phyloP scores from a whole-genome alignment of 2,888 invertebrate genomes.

The Phengaris arion region DNA sequence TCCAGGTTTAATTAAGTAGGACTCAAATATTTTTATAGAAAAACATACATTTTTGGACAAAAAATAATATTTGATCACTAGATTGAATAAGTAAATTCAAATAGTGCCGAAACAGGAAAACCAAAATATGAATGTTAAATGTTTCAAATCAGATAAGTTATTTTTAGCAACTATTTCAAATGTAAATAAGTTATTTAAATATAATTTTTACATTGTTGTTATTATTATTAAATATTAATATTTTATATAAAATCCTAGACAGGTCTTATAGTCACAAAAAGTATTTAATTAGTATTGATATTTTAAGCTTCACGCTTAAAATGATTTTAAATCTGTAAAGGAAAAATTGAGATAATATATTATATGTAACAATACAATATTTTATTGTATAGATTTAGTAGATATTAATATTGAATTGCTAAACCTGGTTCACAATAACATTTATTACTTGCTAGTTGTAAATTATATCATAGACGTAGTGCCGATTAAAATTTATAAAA shows the following conservation, averaged over 20 bases:
- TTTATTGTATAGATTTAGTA: conserved; percentile 10
- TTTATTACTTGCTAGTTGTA: conserved; percentile 23
- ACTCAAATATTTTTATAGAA: neutral
- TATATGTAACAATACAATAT: conserved; percentile 12
- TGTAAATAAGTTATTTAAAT: neutral
- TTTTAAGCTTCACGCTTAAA: neutral
- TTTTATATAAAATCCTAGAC: neutral
- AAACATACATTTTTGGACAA: neutral
- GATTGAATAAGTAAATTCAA: neutral
- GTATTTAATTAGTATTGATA: neutral
- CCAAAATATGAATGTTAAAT: neutral
- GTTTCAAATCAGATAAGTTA: neutral
- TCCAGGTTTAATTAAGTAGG: conserved; percentile 19
- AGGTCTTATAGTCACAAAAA: neutral
- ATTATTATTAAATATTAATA: neutral
- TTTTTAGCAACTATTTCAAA: neutral
- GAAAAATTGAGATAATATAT: neutral
- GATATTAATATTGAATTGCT: neutral
- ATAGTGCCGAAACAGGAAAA: neutral
- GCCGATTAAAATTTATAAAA: conserved; percentile 17
- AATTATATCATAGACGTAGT: conserved; percentile 7
- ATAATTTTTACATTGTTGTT: neutral
- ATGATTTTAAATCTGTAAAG: neutral
- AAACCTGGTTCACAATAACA: conserved; percentile 17
- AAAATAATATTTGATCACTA: neutral